These are phyloP conservation scores for Solea senegalensis DNA, from an alignment of 2,113 vertebrate species.

Conservation along the genomic window DNA sequence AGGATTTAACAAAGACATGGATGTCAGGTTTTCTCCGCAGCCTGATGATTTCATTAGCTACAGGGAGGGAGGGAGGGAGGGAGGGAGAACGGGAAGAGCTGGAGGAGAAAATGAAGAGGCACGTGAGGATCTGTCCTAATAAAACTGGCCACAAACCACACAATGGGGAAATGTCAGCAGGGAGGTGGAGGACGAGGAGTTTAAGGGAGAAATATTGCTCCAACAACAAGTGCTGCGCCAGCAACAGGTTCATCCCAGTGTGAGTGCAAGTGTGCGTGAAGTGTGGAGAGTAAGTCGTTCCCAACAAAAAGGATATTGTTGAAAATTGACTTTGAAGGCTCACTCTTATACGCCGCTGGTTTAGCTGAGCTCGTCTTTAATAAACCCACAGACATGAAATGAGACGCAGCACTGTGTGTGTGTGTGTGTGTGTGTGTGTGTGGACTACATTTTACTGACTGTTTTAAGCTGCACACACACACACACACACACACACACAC, in stretches of 20 bases:
- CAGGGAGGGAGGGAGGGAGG: neutral
- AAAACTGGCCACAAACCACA: conserved; percentile 29
- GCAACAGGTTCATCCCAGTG: conserved; percentile 51
- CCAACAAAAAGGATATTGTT: neutral
- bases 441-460: neutral
- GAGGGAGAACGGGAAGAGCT: neutral
- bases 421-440: no score
- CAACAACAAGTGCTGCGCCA: conserved; percentile 31
- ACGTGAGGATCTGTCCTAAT: conserved; percentile 23
- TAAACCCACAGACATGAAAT: neutral
- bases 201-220: conserved; percentile 16
- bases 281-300: neutral
- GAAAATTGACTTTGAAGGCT: neutral
- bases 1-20: neutral
- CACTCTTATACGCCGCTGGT: neutral
- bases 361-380: conserved; percentile 9
- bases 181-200: conserved; percentile 5
- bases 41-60: conserved; percentile 4
- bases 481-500: neutral
- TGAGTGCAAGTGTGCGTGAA: neutral
- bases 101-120: conserved; percentile 1
- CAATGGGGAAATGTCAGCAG: conserved; percentile 30
- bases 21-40: neutral
- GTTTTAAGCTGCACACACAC: neutral
- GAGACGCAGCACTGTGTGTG: neutral